Evolutionary conservation across 2,113 vertebrate species (phyloP).

Genomic region (Nycticorax nycticorax): DNA sequence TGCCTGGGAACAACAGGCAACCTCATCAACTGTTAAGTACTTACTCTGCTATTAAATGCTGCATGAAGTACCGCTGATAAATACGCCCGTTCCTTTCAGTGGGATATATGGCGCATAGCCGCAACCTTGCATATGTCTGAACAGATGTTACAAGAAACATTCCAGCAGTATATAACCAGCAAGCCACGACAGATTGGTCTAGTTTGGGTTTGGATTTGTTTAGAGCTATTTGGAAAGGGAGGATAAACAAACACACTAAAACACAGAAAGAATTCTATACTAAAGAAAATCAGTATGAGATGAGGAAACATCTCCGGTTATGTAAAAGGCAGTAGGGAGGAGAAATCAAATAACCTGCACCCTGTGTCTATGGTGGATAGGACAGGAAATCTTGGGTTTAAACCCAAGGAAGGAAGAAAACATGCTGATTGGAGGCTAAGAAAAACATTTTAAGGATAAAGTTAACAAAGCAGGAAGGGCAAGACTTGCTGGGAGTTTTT

Average conservation of each 20-base stretch:
- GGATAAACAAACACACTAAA: neutral
- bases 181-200: neutral
- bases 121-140: neutral
- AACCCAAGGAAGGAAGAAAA: neutral
- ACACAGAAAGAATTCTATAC: neutral
- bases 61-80: neutral
- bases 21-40: neutral
- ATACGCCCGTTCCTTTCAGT: neutral
- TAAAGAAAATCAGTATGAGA: neutral
- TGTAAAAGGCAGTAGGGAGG: neutral
- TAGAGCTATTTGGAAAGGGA: neutral
- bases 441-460: neutral
- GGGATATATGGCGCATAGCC: rapidly evolving
- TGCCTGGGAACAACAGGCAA: neutral
- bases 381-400: neutral
- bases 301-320: neutral
- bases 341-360: neutral
- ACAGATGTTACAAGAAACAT: neutral
- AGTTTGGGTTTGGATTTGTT: neutral
- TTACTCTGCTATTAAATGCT: neutral
- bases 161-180: neutral
- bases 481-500: neutral
- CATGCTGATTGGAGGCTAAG: neutral
- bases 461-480: neutral
- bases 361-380: neutral